Percentiles rank a stretch among this genome's conserved stretches.
Conservation (phyloP, 2,888 invertebrate genomes). For the Biston stratarius region DNA sequence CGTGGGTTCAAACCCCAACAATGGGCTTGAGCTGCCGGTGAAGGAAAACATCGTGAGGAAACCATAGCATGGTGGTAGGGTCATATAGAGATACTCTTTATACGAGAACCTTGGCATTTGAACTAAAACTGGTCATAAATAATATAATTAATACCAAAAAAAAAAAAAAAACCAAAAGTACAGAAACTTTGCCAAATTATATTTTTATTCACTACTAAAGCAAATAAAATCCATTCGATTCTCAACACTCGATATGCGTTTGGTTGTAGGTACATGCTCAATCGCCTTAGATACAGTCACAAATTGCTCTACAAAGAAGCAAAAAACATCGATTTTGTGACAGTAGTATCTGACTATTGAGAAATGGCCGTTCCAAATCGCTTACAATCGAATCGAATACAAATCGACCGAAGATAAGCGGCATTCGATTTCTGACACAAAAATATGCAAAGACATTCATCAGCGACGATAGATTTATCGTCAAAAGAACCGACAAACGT, state of each 20-base stretch:
- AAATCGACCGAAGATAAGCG: constrained; percentile 60
- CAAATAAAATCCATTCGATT: neutral
- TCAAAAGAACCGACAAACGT: constrained; percentile 18
- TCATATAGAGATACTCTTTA: too few species aligned
- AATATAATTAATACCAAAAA: too few species aligned
- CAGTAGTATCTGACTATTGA: constrained; percentile 56
- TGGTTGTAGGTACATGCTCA: too few species aligned
- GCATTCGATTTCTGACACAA: constrained; percentile 60
- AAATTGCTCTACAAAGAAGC: constrained; percentile 16
- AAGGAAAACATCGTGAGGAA: too few species aligned
- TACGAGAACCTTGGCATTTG: too few species aligned
- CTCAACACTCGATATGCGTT: neutral
- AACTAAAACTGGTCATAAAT: too few species aligned
- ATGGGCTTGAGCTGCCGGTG: too few species aligned
- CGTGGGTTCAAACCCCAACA: too few species aligned
- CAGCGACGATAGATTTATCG: constrained; percentile 19
- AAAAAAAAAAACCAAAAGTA: too few species aligned
- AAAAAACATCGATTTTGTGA: constrained; percentile 22
- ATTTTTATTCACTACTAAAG: too few species aligned
- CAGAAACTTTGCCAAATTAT: too few species aligned
- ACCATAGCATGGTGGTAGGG: too few species aligned
- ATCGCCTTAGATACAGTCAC: neutral
- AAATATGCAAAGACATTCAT: constrained; percentile 48
- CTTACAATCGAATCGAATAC: constrained; percentile 61
- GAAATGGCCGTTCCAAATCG: constrained; percentile 75